Evolutionary conservation across 2,797 vertebrate genomes (phyloP).

Genomic region (Oreochromis mossambicus): DNA sequence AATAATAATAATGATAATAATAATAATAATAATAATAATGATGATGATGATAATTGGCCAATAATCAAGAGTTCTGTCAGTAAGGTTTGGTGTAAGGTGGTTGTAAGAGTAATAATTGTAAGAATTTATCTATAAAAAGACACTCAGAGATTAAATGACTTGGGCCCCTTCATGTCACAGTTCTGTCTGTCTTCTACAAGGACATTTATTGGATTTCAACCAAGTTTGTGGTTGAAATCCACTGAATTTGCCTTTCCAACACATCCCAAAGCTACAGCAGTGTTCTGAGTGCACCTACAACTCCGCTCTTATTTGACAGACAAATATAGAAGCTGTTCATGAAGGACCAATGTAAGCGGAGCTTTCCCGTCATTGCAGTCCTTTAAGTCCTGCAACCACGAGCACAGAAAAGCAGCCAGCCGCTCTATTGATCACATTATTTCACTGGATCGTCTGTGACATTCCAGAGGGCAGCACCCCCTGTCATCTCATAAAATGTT

Average conservation of each 20-base stretch:
- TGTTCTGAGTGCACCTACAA: neutral
- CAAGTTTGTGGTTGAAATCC: neutral
- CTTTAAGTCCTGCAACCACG: neutral
- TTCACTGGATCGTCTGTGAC: slow-evolving; percentile 3
- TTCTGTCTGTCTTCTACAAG: neutral
- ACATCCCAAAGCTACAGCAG: neutral
- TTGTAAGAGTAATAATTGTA: neutral
- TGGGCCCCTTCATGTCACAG: neutral
- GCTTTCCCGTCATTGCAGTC: neutral
- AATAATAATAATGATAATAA: too few species aligned
- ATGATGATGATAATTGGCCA: neutral
- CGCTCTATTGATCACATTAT: neutral
- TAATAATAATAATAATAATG: too few species aligned
- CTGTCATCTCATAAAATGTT: slow-evolving; percentile 3
- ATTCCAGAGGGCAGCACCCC: slow-evolving; percentile 1
- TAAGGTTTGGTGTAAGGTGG: neutral
- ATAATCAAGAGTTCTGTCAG: neutral
- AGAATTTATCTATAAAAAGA: neutral
- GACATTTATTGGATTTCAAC: neutral
- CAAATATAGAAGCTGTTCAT: neutral
- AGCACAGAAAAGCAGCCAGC: neutral
- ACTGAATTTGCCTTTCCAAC: neutral
- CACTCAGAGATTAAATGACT: neutral
- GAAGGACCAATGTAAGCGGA: neutral
- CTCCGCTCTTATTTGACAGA: neutral